Conservation (phyloP, 2,888 invertebrate species). For the Tribolium freemani region DNA sequence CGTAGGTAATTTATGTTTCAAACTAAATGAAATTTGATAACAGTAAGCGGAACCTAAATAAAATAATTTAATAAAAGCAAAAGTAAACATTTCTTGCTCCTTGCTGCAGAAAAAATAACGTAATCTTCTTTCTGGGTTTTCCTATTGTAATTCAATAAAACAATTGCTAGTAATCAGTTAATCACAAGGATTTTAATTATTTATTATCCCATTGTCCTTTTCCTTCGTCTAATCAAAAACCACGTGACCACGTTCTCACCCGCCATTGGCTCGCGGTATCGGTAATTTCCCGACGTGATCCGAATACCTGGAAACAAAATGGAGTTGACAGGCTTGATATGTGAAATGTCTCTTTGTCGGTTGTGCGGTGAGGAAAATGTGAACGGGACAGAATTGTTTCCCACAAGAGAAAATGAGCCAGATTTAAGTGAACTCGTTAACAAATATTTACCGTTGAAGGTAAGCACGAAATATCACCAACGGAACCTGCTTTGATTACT, state of each 20-base stretch:
- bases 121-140: too few species aligned
- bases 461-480: slow-evolving; percentile 63
- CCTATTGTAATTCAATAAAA: too few species aligned
- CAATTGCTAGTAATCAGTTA: too few species aligned
- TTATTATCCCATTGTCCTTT: too few species aligned
- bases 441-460: slow-evolving; percentile 82
- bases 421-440: slow-evolving; percentile 78
- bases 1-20: too few species aligned
- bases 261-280: neutral
- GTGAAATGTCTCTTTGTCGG: slow-evolving; percentile 81
- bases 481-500: slow-evolving; percentile 23
- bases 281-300: neutral
- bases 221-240: neutral
- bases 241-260: neutral
- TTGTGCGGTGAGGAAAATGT: slow-evolving; percentile 82
- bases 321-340: slow-evolving; percentile 67
- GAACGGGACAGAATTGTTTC: slow-evolving; percentile 77
- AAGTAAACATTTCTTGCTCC: too few species aligned
- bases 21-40: too few species aligned
- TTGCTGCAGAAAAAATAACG: too few species aligned
- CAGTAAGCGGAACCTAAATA: too few species aligned
- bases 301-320: slow-evolving; percentile 52
- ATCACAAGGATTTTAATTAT: too few species aligned
- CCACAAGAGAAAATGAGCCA: slow-evolving; percentile 71
- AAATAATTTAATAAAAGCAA: too few species aligned